phyloP scores from a whole-genome alignment of 2,888 invertebrate species.

The Limnephilus rhombicus region DNA sequence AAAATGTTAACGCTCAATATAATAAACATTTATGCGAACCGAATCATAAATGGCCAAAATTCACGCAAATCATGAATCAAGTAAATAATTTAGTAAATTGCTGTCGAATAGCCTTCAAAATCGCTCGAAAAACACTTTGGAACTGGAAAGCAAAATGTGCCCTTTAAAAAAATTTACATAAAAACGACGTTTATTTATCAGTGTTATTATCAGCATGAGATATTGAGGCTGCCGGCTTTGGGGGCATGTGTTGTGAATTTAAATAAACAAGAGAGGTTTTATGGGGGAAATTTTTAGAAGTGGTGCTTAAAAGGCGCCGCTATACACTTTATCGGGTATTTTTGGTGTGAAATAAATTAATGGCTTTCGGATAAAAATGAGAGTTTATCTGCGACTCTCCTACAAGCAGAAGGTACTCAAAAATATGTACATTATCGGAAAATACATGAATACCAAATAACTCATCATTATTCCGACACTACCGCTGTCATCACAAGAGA shows the following conservation, averaged over 20 bases:
- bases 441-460: neutral
- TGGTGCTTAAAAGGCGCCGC: neutral
- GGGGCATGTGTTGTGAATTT: neutral
- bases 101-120: neutral
- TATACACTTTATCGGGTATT: neutral
- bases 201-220: neutral
- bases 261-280: constrained; percentile 1
- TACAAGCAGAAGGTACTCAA: neutral
- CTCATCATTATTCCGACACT: neutral
- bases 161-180: neutral
- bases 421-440: neutral
- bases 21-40: neutral
- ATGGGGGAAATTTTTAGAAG: neutral
- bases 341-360: constrained; percentile 1
- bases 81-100: neutral
- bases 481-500: neutral
- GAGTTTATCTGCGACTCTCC: neutral
- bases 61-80: neutral
- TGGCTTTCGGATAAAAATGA: neutral
- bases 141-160: neutral
- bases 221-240: neutral
- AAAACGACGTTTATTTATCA: neutral
- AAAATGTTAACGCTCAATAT: neutral
- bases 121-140: neutral
- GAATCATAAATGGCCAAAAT: neutral